Base-by-base conservation (phyloP, 2,888 invertebrate species). In the Dynastes hyllus region DNA sequence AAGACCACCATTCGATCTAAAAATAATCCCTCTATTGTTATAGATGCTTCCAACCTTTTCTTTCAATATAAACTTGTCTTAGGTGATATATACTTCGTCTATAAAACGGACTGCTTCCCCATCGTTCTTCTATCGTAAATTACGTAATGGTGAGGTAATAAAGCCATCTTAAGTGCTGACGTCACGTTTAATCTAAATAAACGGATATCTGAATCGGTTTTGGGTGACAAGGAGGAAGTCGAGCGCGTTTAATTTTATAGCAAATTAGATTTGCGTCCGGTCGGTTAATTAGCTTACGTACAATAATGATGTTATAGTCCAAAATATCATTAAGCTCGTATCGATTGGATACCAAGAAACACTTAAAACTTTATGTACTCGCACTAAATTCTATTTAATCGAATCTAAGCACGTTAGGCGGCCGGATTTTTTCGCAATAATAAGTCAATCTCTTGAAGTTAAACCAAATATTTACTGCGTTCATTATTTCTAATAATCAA, bases 241-340 rank as follows among this genome's bases (percentile, higher is more conserved):
- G 51, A n/a, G 51, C 51, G 27, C 51, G 11, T 69, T 27, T 69
- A 69, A 69, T 69, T 69, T 69, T 69, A 51, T 69, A 51, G 51
- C 51, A 51, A 50, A 69, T 69, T 51, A 69, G 69, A 69, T 69
- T 51, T 13, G 29, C 51, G n/a, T 29, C 27, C 51, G 69, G 29
- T 51, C 51, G 27, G 69, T 51, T 69, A 69, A 69, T 69, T 69
- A 69, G 51, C n/a, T 69, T 40, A 27, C 51, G 45, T 67, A 16
- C 22, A 67, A 65, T 67, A 45, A 67, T 16, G 51, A 51, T 51
- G 51, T 69, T 51, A 51, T 51, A 11, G 29, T 27, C 45, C 69
- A n/a, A 29, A 51, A 69, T 22, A 51, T 69, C 50, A 22, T 51
- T 29, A 51, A 11, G 29, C 69, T 69, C 27, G 50, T 40, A 45